Evolutionary conservation across 2,888 invertebrate genomes (phyloP).

Genomic region (Luperina testacea): DNA sequence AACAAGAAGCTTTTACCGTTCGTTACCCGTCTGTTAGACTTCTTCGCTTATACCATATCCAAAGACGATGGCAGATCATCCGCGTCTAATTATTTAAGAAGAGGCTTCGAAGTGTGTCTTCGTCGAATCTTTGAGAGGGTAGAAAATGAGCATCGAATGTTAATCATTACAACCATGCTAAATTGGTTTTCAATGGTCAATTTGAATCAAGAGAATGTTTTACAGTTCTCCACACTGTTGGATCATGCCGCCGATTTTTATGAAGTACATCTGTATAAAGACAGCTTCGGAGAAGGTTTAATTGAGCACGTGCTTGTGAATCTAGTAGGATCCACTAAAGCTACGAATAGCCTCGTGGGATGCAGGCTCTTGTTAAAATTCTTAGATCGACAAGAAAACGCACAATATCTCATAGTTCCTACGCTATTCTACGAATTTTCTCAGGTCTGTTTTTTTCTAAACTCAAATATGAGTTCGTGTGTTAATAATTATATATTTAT

Average conservation of each 20-base stretch:
- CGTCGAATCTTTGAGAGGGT: conserved; percentile 87
- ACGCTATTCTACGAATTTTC: conserved; percentile 84
- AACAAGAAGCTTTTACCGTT: conserved; percentile 80
- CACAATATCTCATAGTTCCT: conserved; percentile 84
- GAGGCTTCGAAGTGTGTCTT: conserved; percentile 90
- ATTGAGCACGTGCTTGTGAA: conserved; percentile 84
- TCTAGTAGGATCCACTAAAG: conserved; percentile 85
- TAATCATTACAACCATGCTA: conserved; percentile 87
- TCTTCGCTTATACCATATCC: conserved; percentile 84
- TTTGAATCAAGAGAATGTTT: conserved; percentile 81
- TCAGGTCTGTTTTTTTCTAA: conserved; percentile 73
- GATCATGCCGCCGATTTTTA: conserved; percentile 89
- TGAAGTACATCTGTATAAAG: conserved; percentile 78
- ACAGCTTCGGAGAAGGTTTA: conserved; percentile 85
- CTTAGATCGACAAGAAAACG: conserved; percentile 89
- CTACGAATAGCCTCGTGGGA: conserved; percentile 88
- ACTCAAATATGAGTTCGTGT: neutral
- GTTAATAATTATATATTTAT: neutral
- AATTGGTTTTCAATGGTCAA: conserved; percentile 85
- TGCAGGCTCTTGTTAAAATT: conserved; percentile 89
- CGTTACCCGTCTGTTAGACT: conserved; percentile 84
- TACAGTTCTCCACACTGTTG: conserved; percentile 89
- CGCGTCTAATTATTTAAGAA: conserved; percentile 80
- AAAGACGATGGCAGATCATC: conserved; percentile 64
- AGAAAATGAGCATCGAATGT: conserved; percentile 83